Base-by-base conservation (phyloP, 2,113 vertebrate genomes). In the Vidua chalybeata region DNA sequence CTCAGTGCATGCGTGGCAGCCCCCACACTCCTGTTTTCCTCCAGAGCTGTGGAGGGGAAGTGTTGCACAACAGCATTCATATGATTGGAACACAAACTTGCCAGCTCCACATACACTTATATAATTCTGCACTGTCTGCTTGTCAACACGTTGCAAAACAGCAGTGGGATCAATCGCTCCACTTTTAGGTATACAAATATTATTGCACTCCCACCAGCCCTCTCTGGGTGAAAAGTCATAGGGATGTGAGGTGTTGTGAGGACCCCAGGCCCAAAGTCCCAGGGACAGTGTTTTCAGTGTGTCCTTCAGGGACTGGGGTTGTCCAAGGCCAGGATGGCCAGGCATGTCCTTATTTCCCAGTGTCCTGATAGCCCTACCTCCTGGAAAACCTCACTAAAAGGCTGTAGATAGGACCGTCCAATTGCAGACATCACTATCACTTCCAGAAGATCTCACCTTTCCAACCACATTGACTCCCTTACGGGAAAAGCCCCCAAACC, bases 131-230 rank as follows among this genome's bases (percentile, higher is more conserved):
- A 41, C 83, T 0, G 79, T 59, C 93, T 51, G 74, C 41, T 90
- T 14, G 73, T 81, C 93, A 93, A 84, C 94, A 92, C 20, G 0
- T 91, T 96, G 93, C 94, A 81, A 92, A 96, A 96, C 82, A 67
- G 94, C 90, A 87, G 45, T 10, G 3, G 67, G 79, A 93, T 94
- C 83, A 86, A 95, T 93, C 46, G 6, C 71, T 87, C 94, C 63
- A 73, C 94, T 87, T 88, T 89, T 87, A 91, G 93, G 90, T 67
- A 22, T 51, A 74, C 82, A 92, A 96, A 95, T 89, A 77, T 69
- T 88, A 46, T 88, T 74, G 75, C 90, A 37, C 9, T 73, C 56
- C 39, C 6, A 13, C 51, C 51, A 62, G 52, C 14, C n/a, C 28
- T 74, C 43, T 90, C 91, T 87, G 45, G 88, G 94, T 11, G 10